Evolutionary conservation across 2,888 invertebrate species (phyloP).

Genomic region (Pollenia griseotomentosa): DNA sequence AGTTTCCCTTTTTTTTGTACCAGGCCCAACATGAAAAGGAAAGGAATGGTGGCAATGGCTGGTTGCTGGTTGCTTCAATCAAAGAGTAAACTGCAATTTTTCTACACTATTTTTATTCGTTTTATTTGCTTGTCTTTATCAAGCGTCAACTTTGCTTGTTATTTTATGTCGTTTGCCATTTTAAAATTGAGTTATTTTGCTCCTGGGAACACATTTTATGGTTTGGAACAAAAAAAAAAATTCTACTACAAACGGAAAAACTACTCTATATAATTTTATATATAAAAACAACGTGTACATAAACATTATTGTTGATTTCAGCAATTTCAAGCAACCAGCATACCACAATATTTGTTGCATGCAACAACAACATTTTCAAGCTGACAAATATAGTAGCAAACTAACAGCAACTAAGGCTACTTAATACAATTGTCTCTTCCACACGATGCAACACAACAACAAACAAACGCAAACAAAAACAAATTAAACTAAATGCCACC

Average conservation of each 20-base stretch:
- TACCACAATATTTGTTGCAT: conserved; percentile 50
- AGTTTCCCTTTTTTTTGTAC: neutral
- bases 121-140: conserved; percentile 47
- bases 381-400: conserved; percentile 36
- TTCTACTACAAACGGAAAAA: conserved; percentile 48
- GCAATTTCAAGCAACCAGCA: conserved; percentile 30
- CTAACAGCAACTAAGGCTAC: conserved; percentile 29
- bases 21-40: conserved; percentile 9
- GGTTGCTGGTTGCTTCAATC: conserved; percentile 47
- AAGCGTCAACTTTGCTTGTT: conserved; percentile 68
- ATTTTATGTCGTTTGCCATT: conserved; percentile 79
- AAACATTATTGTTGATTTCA: conserved; percentile 56
- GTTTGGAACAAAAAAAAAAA: conserved; percentile 69
- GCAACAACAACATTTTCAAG: conserved; percentile 36
- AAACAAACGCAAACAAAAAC: conserved; percentile 32
- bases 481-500: conserved; percentile 58
- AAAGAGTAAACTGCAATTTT: conserved; percentile 56
- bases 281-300: conserved; percentile 13
- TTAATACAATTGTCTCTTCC: conserved; percentile 60
- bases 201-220: conserved; percentile 78
- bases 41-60: conserved; percentile 57
- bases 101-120: conserved; percentile 14
- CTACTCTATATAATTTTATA: conserved; percentile 10
- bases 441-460: conserved; percentile 27
- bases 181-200: conserved; percentile 83